Evolutionary conservation across 2,797 vertebrate species (phyloP).

Genomic region (Hoplostethus atlanticus): DNA sequence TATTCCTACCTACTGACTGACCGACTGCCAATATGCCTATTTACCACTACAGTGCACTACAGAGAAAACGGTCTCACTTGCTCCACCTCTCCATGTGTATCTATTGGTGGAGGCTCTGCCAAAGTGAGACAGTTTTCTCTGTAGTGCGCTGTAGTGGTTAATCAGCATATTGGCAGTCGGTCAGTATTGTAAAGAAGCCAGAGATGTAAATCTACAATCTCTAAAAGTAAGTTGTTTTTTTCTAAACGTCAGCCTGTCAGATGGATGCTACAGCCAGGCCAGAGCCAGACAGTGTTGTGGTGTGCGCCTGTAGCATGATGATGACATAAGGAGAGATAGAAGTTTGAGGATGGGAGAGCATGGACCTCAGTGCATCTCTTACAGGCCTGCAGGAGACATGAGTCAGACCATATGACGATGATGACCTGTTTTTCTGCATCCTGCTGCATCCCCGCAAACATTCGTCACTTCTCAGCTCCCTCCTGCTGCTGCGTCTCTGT

Average conservation of each 20-base stretch:
- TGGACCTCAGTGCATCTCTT: constrained; percentile 56
- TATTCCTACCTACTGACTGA: too few relatives aligned
- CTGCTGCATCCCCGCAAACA: constrained; percentile 39
- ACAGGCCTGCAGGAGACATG: constrained; percentile 64
- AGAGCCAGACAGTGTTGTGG: constrained; percentile 32
- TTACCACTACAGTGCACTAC: too few relatives aligned
- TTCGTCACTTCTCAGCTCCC: constrained; percentile 26
- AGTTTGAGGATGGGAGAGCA: constrained; percentile 37
- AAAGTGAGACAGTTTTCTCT: not conserved
- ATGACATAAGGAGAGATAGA: constrained; percentile 40
- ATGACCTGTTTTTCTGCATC: constrained; percentile 51
- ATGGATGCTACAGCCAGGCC: constrained; percentile 14
- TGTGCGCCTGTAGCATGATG: constrained; percentile 22
- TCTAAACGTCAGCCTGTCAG: constrained; percentile 50
- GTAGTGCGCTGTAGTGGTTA: constrained; percentile 21
- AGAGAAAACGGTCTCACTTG: too few relatives aligned
- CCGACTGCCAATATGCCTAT: too few relatives aligned
- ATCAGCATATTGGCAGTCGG: not conserved
- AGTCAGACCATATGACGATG: constrained; percentile 63
- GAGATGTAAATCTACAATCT: constrained; percentile 28
- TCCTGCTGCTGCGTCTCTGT: not conserved
- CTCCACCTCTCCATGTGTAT: constrained; percentile 1
- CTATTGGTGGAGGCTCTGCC: constrained; percentile 26
- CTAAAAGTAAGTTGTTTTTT: constrained; percentile 19
- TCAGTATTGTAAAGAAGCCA: constrained; percentile 20